Evolutionary conservation across 2,113 vertebrate species (phyloP).

Genomic region (Pao palembangensis): DNA sequence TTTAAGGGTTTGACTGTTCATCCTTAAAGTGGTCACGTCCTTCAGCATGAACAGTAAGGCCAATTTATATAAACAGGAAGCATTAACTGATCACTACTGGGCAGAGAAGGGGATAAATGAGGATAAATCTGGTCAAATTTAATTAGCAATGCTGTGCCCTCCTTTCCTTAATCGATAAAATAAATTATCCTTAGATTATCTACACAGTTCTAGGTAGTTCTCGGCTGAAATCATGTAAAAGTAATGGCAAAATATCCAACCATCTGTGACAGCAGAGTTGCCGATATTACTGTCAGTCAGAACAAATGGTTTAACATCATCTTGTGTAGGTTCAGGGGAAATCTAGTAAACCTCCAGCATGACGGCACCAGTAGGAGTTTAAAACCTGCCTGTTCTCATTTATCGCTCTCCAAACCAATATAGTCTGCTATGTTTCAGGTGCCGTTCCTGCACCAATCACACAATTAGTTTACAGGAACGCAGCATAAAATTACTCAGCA

Average conservation of each 20-base stretch:
- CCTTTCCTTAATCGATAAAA: constrained; percentile 3
- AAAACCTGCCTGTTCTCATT: not conserved
- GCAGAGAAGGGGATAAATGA: not conserved
- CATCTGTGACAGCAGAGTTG: constrained; percentile 17
- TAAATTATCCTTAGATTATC: not conserved
- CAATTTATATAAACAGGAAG: constrained; percentile 1
- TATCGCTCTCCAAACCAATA: not conserved
- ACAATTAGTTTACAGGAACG: not conserved
- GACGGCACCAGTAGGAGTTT: constrained; percentile 1
- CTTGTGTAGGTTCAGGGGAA: constrained; percentile 3
- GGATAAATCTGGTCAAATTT: constrained; percentile 11
- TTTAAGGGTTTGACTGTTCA: constrained; percentile 24
- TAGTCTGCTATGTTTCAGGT: not conserved
- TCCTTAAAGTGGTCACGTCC: constrained; percentile 29
- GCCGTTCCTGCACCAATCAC: not conserved
- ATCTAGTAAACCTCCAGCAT: constrained; percentile 20
- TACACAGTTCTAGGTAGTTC: not conserved
- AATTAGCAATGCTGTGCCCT: constrained; percentile 14
- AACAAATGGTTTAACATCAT: constrained; percentile 21
- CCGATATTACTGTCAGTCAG: constrained; percentile 17
- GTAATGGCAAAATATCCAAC: constrained; percentile 11
- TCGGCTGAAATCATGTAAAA: not conserved
- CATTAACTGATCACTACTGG: constrained; percentile 31
- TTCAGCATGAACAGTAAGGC: too few relatives aligned
- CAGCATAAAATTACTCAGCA: not conserved